phyloP scores from a whole-genome alignment of 1,140 invertebrate species.

The Musca domestica region DNA sequence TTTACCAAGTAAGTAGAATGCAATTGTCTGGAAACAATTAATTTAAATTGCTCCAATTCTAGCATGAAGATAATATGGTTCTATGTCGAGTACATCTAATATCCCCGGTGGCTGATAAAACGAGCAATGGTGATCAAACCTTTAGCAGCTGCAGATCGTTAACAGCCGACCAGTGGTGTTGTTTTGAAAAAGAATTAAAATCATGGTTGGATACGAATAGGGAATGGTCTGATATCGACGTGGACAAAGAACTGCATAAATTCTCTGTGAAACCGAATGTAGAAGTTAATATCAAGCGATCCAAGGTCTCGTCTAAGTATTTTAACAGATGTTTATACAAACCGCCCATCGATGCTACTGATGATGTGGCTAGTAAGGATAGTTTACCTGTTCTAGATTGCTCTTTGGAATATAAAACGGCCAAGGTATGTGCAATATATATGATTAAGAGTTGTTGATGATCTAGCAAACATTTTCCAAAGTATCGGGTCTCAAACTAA shows the following conservation, averaged over 20 bases:
- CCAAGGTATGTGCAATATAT: too few relatives aligned
- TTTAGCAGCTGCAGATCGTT: not conserved
- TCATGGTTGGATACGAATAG: too few relatives aligned
- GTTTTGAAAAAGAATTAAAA: conserved; percentile 1
- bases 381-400: not conserved
- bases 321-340: not conserved
- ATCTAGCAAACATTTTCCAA: too few relatives aligned
- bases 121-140: not conserved
- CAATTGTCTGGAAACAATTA: not conserved
- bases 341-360: not conserved
- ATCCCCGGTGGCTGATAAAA: not conserved
- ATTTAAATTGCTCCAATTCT: not conserved
- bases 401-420: not conserved
- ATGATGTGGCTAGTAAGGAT: not conserved
- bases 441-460: too few relatives aligned
- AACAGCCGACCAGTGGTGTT: not conserved
- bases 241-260: not conserved
- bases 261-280: not conserved
- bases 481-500: too few relatives aligned
- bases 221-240: not conserved
- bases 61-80: not conserved
- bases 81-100: not conserved
- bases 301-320: not conserved
- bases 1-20: conserved; percentile 4
- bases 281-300: not conserved